Evolutionary conservation across 2,797 vertebrate genomes (phyloP).

Genomic region (Xenentodon cancila): DNA sequence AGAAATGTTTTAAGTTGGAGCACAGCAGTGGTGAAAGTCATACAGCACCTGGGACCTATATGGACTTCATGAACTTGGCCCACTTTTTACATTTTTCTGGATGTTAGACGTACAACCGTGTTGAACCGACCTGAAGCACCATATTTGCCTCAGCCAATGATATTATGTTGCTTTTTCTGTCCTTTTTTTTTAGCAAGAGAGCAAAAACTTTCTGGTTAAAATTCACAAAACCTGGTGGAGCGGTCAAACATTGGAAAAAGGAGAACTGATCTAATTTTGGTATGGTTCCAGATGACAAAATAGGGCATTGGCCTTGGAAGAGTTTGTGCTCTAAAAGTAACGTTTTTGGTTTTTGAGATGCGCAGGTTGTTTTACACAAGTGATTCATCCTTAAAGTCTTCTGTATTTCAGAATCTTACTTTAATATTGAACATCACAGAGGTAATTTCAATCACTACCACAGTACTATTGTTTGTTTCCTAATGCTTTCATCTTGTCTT

Average conservation of each 20-base stretch:
- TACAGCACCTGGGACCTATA: constrained; percentile 15
- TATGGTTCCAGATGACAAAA: not conserved
- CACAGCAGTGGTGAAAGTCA: constrained; percentile 15
- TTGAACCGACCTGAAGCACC: constrained; percentile 37
- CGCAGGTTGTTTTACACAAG: not conserved
- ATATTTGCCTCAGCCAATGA: constrained; percentile 24
- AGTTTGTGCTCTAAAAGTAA: not conserved
- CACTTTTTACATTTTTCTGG: constrained; percentile 5
- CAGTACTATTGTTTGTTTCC: no score
- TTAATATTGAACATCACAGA: no score
- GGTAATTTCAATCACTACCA: no score
- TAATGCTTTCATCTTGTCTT: not conserved
- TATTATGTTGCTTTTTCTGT: constrained; percentile 5
- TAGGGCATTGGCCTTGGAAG: not conserved
- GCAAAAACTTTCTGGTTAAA: not conserved
- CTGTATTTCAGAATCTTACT: no score
- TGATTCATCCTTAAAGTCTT: not conserved
- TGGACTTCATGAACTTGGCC: no score
- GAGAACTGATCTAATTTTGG: not conserved
- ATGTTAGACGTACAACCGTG: constrained; percentile 30
- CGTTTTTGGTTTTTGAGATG: no score
- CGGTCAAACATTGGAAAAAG: not conserved
- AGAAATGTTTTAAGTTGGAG: constrained; percentile 16
- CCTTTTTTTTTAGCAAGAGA: no score
- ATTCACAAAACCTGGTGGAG: not conserved